Evolutionary conservation across 2,113 vertebrate species (phyloP).

Genomic region (Pteruthius melanotis): DNA sequence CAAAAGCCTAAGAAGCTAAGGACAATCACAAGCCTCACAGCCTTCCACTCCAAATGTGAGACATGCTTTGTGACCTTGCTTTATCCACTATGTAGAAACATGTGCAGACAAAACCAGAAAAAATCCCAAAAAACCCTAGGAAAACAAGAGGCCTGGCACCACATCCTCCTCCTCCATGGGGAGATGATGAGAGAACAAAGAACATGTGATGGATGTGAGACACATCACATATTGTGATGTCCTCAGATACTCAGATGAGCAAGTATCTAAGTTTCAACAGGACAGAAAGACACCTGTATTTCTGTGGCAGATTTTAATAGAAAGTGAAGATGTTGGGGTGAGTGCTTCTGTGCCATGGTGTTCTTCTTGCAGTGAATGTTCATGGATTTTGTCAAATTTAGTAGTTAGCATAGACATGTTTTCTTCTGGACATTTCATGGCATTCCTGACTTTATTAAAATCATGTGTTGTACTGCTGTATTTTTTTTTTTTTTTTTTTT

Average conservation of each 20-base stretch:
- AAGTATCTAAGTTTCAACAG: neutral
- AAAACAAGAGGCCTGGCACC: constrained; percentile 59
- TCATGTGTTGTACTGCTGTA: constrained; percentile 60
- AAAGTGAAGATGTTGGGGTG: neutral
- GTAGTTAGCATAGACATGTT: constrained; percentile 46
- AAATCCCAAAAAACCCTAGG: neutral
- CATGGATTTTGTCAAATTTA: neutral
- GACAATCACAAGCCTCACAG: neutral
- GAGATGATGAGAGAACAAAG: constrained; percentile 66
- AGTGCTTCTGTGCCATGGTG: neutral
- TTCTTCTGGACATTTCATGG: constrained; percentile 65
- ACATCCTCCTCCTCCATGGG: constrained; percentile 41
- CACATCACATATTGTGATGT: constrained; percentile 40
- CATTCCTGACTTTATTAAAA: constrained; percentile 63
- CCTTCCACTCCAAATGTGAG: constrained; percentile 24
- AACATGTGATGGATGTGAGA: constrained; percentile 52
- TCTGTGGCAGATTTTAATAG: neutral
- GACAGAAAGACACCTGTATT: constrained; percentile 17
- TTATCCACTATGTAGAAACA: constrained; percentile 49
- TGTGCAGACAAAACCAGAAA: constrained; percentile 48
- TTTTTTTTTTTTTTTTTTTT: neutral
- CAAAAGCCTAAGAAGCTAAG: neutral
- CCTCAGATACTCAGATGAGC: constrained; percentile 20
- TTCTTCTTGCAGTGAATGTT: neutral
- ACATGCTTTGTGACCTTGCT: constrained; percentile 44